A percentile compares a stretch with the other conserved stretches of the same genome.
phyloP scores from a whole-genome alignment of 2,888 invertebrate genomes.

The Dynastes tityus region DNA sequence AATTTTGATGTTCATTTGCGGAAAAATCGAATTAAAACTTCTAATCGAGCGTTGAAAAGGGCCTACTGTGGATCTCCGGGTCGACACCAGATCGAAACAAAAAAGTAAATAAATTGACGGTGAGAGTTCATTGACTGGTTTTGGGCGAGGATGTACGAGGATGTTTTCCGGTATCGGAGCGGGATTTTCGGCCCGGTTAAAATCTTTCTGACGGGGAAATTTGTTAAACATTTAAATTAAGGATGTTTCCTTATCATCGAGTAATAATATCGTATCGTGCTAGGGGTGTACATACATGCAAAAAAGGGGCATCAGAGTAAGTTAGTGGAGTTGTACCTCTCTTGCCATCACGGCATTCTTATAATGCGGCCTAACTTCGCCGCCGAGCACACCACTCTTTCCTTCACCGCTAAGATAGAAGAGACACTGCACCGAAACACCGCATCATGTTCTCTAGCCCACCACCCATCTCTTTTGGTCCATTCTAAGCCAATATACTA shows the following conservation, averaged over 20 bases:
- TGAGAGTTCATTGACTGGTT: conserved; percentile 48
- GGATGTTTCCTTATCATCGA: not conserved
- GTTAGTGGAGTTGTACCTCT: conserved; percentile 72
- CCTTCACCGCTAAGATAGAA: conserved; percentile 54
- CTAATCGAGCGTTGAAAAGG: not conserved
- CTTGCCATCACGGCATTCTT: conserved; percentile 83
- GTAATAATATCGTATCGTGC: conserved; percentile 24
- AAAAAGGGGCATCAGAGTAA: conserved; percentile 36
- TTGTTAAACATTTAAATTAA: no score
- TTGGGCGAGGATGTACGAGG: conserved; percentile 44
- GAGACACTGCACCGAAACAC: conserved; percentile 59
- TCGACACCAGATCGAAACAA: conserved; percentile 34
- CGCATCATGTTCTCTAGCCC: conserved; percentile 64
- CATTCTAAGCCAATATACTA: conserved; percentile 67
- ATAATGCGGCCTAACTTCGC: conserved; percentile 72
- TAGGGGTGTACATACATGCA: conserved; percentile 57
- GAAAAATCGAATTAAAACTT: no score
- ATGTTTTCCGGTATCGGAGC: conserved; percentile 18
- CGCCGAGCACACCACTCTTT: conserved; percentile 61
- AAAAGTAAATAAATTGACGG: conserved; percentile 46
- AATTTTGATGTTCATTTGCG: not conserved
- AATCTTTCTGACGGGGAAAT: no score
- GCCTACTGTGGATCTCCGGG: not conserved
- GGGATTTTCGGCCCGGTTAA: not conserved
- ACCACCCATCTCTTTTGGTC: conserved; percentile 67